Evolutionary conservation across 2,888 invertebrate species (phyloP), one percentile per base, ranked within the genome.

Genomic region (Leptinotarsa juncta): DNA sequence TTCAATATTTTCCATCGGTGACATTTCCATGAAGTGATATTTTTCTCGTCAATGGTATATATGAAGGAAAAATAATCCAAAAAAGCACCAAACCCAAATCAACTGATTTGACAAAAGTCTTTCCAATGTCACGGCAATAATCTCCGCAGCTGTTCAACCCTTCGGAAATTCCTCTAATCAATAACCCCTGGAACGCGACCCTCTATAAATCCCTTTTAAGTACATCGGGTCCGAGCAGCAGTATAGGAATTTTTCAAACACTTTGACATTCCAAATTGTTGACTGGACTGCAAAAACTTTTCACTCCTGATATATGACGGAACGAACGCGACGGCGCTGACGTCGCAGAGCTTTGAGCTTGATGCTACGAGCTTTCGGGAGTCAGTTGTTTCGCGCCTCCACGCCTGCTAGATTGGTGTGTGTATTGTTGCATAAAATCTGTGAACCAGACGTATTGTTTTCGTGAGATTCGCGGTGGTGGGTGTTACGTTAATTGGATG

Each of bases 261-360:
- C 71, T 74, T 84, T 83, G 81, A 83, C 84, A 84, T 85, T 85
- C 83, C 84, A 85, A 85, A 86, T 85, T 85, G 85, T 84, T 85
- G 85, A 85, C 85, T 83, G 81, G 80, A 80, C 83, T 82, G 84
- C 83, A 83, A 86, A 85, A 85, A 85, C 81, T 82, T 81, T 75
- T 65, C 73, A 68, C 75, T 80, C 77, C 81, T 85, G 85, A 85
- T 86, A 82, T 84, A 86, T 85, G 84, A 82, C 81, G 81, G 73
- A 81, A 73, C 81, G 70, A 80, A 79, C 80, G 84, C 83, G 84
- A 79, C 84, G 85, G 85, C 85, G 85, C 85, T 73, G 70, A 67
- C 65, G 65, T 68, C 67, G 71, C 70, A 68, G 73, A 76, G 73
- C 76, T 73, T 73, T 73, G 50, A 68, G 76, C 75, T 76, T 76